Evolutionary conservation across 1,140 invertebrate species (phyloP).

Genomic region (Cotesia typhae): DNA sequence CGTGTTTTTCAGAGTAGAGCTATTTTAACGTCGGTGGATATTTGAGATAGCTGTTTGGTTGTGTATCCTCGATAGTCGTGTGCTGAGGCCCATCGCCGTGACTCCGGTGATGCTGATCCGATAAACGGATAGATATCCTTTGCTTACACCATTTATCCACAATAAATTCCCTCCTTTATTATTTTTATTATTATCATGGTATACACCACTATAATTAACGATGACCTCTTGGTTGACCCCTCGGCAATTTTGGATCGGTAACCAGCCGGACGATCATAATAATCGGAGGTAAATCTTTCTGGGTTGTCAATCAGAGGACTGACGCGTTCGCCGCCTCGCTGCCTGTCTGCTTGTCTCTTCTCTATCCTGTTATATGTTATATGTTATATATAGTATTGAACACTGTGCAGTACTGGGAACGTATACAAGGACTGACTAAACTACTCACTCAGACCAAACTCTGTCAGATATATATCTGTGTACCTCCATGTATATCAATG

Average conservation of each 20-base stretch:
- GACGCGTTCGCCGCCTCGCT: slow-evolving; percentile 45
- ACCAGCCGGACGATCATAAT: slow-evolving; percentile 59
- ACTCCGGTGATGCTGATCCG: slow-evolving; percentile 53
- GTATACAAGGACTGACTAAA: slow-evolving; percentile 3
- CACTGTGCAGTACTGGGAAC: too few relatives aligned
- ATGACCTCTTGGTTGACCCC: slow-evolving; percentile 59
- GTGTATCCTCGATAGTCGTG: neutral
- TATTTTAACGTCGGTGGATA: slow-evolving; percentile 15
- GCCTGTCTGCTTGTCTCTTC: slow-evolving; percentile 32
- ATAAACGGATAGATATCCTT: slow-evolving; percentile 63
- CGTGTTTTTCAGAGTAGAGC: slow-evolving; percentile 4
- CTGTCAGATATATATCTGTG: too few relatives aligned
- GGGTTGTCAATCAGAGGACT: slow-evolving; percentile 64
- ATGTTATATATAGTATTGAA: neutral
- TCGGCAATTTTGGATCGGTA: slow-evolving; percentile 55
- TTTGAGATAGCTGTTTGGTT: neutral
- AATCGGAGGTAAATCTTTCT: slow-evolving; percentile 65
- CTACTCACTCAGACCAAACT: too few relatives aligned
- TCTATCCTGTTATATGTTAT: slow-evolving; percentile 1
- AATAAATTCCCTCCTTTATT: slow-evolving; percentile 26
- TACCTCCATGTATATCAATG: slow-evolving; percentile 8
- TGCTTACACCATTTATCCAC: slow-evolving; percentile 14
- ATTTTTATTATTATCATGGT: too few relatives aligned
- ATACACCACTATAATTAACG: slow-evolving; percentile 61
- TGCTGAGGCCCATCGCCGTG: slow-evolving; percentile 27